Evolutionary conservation across 2,888 invertebrate species (phyloP).

Genomic region (Microctonus aethiopoides): DNA sequence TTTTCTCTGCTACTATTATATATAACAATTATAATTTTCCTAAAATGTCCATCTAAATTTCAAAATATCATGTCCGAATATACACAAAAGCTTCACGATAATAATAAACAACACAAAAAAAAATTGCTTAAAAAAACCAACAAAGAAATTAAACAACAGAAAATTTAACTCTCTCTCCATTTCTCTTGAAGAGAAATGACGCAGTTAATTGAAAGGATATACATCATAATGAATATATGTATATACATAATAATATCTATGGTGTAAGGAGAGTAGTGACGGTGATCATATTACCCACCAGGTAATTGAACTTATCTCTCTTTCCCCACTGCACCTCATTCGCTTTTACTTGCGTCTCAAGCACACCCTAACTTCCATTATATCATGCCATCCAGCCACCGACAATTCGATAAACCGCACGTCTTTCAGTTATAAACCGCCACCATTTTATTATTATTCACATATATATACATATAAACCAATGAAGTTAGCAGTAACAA

Average conservation of each 20-base stretch:
- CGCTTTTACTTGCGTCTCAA: slow-evolving; percentile 2
- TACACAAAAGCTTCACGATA: no score
- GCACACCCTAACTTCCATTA: not conserved
- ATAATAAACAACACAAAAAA: no score
- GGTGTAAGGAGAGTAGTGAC: slow-evolving; percentile 11
- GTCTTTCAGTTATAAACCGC: slow-evolving; percentile 14
- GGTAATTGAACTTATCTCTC: slow-evolving; percentile 56
- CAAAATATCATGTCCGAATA: not conserved
- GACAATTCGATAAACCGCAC: slow-evolving; percentile 24
- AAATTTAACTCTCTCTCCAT: not conserved
- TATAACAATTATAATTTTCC: not conserved
- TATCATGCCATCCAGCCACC: slow-evolving; percentile 1
- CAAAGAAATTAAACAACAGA: no score
- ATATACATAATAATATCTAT: not conserved
- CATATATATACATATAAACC: no score
- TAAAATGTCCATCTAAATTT: not conserved
- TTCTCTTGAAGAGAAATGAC: not conserved
- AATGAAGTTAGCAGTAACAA: not conserved
- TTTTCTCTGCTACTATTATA: not conserved
- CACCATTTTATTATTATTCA: not conserved
- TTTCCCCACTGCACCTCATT: slow-evolving; percentile 24
- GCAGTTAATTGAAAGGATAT: not conserved
- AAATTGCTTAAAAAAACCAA: no score
- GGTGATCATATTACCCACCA: slow-evolving; percentile 56
- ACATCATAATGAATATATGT: not conserved